Conservation (phyloP, 2,888 invertebrate species). For the Andrena bucephala region DNA sequence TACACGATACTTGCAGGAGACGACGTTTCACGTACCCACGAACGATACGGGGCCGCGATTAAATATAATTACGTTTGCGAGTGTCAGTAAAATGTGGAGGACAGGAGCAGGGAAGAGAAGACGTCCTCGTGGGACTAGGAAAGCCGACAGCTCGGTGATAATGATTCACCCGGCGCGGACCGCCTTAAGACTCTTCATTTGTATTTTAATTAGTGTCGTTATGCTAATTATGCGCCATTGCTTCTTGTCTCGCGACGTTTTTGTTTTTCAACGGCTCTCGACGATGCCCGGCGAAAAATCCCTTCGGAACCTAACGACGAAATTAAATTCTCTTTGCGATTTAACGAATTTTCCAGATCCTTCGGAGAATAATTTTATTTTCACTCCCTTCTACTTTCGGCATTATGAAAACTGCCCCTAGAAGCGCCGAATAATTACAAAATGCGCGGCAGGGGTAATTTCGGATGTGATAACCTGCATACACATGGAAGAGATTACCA, state of each 20-base stretch:
- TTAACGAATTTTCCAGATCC: neutral
- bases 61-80: constrained; percentile 79
- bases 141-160: constrained; percentile 79
- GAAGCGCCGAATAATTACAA: too few species aligned
- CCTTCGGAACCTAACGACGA: neutral
- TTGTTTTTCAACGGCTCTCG: constrained; percentile 67
- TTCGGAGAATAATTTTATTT: neutral
- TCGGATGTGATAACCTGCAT: too few species aligned
- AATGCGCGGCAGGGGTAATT: neutral
- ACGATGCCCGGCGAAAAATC: constrained; percentile 49
- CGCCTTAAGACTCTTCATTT: constrained; percentile 89
- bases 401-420: too few species aligned
- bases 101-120: constrained; percentile 66
- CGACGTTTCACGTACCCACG: constrained; percentile 44
- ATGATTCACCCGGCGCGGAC: constrained; percentile 84
- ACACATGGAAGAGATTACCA: too few species aligned
- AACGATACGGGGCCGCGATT: constrained; percentile 71
- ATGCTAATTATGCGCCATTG: constrained; percentile 85
- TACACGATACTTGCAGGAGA: constrained; percentile 38
- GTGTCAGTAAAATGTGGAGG: constrained; percentile 76
- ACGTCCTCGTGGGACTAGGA: constrained; percentile 66
- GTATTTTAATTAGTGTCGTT: constrained; percentile 91
- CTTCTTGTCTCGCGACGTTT: constrained; percentile 80
- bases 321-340: constrained; percentile 17
- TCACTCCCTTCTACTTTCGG: too few species aligned